A percentile compares a stretch with the other conserved stretches of the same genome.
Evolutionary conservation across 2,888 invertebrate genomes (phyloP).

Genomic region (Zelleria hepariella): DNA sequence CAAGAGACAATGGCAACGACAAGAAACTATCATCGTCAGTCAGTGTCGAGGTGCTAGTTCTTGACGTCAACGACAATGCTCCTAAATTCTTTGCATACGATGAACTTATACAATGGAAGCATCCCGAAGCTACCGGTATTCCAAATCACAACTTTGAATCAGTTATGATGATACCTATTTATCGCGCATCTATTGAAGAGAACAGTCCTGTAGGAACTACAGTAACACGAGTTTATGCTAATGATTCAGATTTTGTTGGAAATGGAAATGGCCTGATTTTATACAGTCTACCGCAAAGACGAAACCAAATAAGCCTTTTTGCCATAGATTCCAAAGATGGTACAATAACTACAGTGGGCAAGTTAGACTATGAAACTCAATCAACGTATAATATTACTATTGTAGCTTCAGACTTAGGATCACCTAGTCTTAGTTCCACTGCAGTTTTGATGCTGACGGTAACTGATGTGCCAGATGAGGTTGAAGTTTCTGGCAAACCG

Average conservation of each 20-base stretch:
- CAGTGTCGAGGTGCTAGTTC: conserved; percentile 83
- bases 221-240: conserved; percentile 83
- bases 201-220: conserved; percentile 81
- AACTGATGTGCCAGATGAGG: conserved; percentile 75
- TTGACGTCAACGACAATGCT: conserved; percentile 88
- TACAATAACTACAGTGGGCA: conserved; percentile 80
- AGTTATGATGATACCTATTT: conserved; percentile 76
- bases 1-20: conserved; percentile 78
- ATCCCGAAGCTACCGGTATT: conserved; percentile 57
- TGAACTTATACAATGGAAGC: conserved; percentile 67
- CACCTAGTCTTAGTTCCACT: conserved; percentile 84
- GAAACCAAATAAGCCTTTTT: conserved; percentile 76
- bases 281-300: conserved; percentile 80
- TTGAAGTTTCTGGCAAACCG: conserved; percentile 56
- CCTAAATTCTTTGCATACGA: conserved; percentile 86
- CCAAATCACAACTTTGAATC: conserved; percentile 69
- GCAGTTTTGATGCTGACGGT: conserved; percentile 79
- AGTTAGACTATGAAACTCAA: conserved; percentile 79
- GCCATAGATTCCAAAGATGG: conserved; percentile 90
- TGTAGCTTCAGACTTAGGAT: conserved; percentile 87
- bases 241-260: conserved; percentile 86
- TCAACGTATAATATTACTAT: conserved; percentile 81
- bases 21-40: conserved; percentile 79
- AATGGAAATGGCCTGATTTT: conserved; percentile 90
- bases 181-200: conserved; percentile 81